Evolutionary conservation across 2,888 invertebrate species (phyloP), one percentile per base, ranked within the genome.

Genomic region (Eulithis testata): DNA sequence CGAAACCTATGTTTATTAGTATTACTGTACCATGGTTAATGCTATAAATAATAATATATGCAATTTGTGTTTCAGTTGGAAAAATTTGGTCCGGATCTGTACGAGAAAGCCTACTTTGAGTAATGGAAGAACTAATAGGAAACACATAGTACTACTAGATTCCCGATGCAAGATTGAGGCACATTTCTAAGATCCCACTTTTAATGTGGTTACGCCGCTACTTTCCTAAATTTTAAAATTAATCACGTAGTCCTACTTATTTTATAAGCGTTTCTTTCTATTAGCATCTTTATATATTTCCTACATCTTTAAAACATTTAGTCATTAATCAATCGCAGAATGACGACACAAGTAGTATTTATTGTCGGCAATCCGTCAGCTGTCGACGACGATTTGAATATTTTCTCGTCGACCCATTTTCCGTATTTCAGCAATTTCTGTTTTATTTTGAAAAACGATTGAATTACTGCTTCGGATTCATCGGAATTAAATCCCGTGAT

Each of bases 291-390:
- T 50, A n/a, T 40, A 21, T 14, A 21, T 27, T 36, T 59, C 31
- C 27, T 44, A 43, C 11, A 51, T 59, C 37, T 49, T 36, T 37
- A 57, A 47, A 57, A 57, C 49, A 31, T 54, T 7, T 40, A 11
- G 43, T 53, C 43, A 36, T 60, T 44, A 53, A 53, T 53, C 31
- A 52, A 37, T 14, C 14, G 12, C 36, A 45, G 11, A 54, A 37
- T 63, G 54, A 65, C 73, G 76, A 74, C 76, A 78, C 79, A 74
- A 80, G 81, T 79, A 77, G 82, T 78, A 80, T 82, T 79, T 82
- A 83, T 83, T 79, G 79, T 69, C 65, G 62, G 73, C 80, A 71
- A 82, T 84, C 82, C 81, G 81, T 85, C 83, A 79, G 72, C 53
- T 55, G 70, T 73, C 73, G 60, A 74, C 71, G 64, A 69, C 68